Evolutionary conservation across 2,113 vertebrate species (phyloP), one percentile per base, ranked within the genome.

Genomic region (Oryctolagus cuniculus): DNA sequence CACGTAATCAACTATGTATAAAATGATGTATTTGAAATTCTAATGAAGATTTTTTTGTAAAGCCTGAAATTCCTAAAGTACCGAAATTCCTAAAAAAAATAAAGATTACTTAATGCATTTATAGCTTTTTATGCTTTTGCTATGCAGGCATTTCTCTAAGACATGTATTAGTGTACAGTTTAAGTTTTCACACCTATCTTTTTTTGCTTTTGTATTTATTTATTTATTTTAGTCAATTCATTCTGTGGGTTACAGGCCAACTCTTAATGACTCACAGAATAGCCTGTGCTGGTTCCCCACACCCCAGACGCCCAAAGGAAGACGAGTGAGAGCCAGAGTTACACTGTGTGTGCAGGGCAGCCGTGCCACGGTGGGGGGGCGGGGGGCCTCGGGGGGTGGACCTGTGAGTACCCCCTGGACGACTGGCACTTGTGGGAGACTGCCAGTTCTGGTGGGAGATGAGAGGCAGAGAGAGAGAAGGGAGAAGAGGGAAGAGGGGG

Each of bases 21-120:
- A 90, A 17, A 69, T 44, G 44, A 49, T 31, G 69, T 34, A 86
- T 53, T 89, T 22, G 64, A 70, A 90, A 75, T 29, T 31, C 69
- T 77, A 77, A 64, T 36, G 15, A 58, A 58, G 51, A 29, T 7
- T 15, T 61, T 63, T 84, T 85, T 21, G 4, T 69, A 63, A 92
- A 90, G 70, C 24, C 64, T 44, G 49, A 44, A 44, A 44, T 44
- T 44, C 44, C 44, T 44, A 44, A 69, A n/a, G 29, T 53, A 38
- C 29, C 72, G 81, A 58, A 16, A 61, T 89, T 93, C 31, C 74
- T 82, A 24, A 44, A 44, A 44, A 74, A 93, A 90, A 87, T 53
- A n/a, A 70, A 87, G 58, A 63, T 36, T 13, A 70, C 53, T 63
- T 29, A 66, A 55, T 87, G 53, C 22, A 92, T 27, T 67, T 86